Conservation (phyloP, 2,113 vertebrate species). For the Chamaea fasciata region DNA sequence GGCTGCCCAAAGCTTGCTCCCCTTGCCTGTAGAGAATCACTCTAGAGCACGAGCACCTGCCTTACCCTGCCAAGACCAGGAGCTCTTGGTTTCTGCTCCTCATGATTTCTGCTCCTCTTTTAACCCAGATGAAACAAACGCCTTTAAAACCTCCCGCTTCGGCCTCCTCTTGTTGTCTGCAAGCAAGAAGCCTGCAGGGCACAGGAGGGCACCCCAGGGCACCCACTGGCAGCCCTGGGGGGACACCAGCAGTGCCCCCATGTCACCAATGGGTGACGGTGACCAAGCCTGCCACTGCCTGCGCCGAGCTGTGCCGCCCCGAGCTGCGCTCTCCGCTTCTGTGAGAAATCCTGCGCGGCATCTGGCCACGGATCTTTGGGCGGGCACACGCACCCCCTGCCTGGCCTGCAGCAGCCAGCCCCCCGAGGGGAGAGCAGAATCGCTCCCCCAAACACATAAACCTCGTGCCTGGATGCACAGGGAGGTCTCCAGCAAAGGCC, state of each 20-base stretch:
- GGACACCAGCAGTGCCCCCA: background rate
- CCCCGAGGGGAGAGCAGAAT: rapidly evolving
- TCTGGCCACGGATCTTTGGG: background rate
- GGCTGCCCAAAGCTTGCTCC: background rate
- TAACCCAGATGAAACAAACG: background rate
- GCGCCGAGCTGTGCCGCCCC: background rate
- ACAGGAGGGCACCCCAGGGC: background rate
- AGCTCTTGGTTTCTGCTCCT: background rate
- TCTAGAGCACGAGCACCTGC: background rate
- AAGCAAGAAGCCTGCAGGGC: background rate
- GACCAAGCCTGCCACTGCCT: background rate
- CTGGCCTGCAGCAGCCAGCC: background rate
- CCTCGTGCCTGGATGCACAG: background rate
- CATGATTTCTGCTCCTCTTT: background rate
- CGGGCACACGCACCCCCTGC: background rate
- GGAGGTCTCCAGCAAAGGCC: background rate
- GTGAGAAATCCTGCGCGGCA: background rate
- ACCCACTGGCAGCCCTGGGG: background rate
- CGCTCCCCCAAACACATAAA: background rate
- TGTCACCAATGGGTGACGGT: rapidly evolving
- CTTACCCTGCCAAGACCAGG: background rate
- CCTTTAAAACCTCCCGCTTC: background rate
- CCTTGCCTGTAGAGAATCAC: rapidly evolving
- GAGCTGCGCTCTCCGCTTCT: background rate
- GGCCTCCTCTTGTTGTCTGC: background rate